phyloP scores from a whole-genome alignment of 1,140 invertebrate species.

The Neocloeon triangulifer region DNA sequence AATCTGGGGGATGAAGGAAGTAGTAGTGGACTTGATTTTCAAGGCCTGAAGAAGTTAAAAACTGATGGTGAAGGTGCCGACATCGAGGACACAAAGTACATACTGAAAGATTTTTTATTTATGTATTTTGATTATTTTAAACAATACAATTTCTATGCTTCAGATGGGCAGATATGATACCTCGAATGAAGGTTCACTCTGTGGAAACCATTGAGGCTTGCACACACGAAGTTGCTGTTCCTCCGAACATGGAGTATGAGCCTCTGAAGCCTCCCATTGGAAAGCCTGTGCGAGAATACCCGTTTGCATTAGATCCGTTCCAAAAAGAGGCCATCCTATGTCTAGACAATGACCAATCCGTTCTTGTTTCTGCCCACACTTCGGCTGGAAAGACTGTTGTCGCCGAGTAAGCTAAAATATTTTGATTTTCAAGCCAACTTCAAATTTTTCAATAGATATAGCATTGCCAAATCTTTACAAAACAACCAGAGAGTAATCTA shows the following conservation, averaged over 20 bases:
- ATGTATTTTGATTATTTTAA: too few relatives aligned
- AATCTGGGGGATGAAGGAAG: too few relatives aligned
- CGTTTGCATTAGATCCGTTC: conserved; percentile 92
- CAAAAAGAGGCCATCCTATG: conserved; percentile 94
- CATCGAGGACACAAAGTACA: too few relatives aligned
- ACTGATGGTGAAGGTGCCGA: too few relatives aligned
- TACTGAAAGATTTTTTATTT: too few relatives aligned
- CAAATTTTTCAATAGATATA: conserved; percentile 23
- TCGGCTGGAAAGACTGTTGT: conserved; percentile 99
- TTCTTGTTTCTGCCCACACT: conserved; percentile 95
- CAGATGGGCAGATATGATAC: too few relatives aligned
- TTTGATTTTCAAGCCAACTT: conserved; percentile 2
- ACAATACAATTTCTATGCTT: too few relatives aligned
- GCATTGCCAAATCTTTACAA: conserved; percentile 41
- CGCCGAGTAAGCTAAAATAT: conserved; percentile 73
- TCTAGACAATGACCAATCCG: conserved; percentile 94
- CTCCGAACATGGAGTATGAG: conserved; percentile 60
- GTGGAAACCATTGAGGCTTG: conserved; percentile 76
- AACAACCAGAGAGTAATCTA: conserved; percentile 88
- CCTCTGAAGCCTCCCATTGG: conserved; percentile 28
- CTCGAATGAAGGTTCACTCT: conserved; percentile 59
- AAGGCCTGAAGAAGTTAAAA: too few relatives aligned
- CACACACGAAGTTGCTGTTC: conserved; percentile 81
- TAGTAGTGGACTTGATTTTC: too few relatives aligned
- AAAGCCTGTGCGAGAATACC: conserved; percentile 78